A percentile compares a stretch with the other conserved stretches of the same genome.
Conservation (phyloP, 2,888 invertebrate species). For the Serrognathus titanus region DNA sequence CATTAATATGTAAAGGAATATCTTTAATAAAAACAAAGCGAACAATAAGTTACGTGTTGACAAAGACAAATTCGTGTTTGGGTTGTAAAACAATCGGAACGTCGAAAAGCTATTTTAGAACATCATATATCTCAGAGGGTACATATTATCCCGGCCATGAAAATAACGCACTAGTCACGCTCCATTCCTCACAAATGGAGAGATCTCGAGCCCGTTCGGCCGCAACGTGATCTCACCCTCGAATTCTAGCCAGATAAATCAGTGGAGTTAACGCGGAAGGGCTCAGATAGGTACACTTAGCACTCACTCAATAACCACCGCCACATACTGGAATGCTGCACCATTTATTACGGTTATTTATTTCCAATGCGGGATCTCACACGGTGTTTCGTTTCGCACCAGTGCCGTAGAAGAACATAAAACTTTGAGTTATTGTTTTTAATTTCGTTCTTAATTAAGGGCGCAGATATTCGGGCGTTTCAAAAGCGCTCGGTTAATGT, state of each 20-base stretch:
- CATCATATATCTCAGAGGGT: constrained; percentile 22
- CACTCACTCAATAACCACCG: constrained; percentile 35
- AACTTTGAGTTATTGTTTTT: constrained; percentile 18
- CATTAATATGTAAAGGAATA: no score
- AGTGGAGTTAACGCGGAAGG: constrained; percentile 35
- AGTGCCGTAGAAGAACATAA: constrained; percentile 14
- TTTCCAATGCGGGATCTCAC: constrained; percentile 33
- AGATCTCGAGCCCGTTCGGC: neutral
- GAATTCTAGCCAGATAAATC: constrained; percentile 27
- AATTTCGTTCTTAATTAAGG: constrained; percentile 18
- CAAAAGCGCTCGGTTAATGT: neutral
- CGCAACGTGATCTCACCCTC: constrained; percentile 11
- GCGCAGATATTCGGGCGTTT: constrained; percentile 10
- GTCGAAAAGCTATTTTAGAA: constrained; percentile 30
- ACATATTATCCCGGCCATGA: neutral
- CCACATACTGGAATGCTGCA: constrained; percentile 30
- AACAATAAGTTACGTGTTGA: constrained; percentile 11
- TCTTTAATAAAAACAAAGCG: neutral
- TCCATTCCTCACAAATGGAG: constrained; percentile 7
- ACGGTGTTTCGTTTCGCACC: constrained; percentile 21
- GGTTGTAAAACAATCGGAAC: constrained; percentile 27
- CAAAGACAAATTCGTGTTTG: constrained; percentile 25
- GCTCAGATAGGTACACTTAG: constrained; percentile 33
- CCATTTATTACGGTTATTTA: constrained; percentile 42
- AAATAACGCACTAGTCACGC: constrained; percentile 8